Percentiles rank a stretch among this genome's conserved stretches.
These are phyloP conservation scores for Pterocles gutturalis DNA, from an alignment of 2,113 vertebrate genomes.

Conservation along the genomic window DNA sequence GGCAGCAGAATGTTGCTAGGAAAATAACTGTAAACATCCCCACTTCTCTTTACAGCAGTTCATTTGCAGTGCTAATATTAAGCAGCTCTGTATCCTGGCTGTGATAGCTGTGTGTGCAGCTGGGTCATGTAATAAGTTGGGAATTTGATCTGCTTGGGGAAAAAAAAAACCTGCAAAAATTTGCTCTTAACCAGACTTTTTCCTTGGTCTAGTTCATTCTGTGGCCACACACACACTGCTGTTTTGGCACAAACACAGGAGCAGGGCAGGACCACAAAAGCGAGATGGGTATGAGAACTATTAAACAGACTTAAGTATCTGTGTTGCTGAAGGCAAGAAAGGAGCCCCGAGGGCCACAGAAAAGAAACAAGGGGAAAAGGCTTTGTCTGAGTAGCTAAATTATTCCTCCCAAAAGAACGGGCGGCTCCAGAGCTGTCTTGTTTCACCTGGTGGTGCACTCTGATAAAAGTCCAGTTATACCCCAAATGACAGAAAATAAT, in stretches of 20 bases:
- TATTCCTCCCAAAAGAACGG: accelerated
- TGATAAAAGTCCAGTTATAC: not conserved
- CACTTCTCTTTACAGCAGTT: not conserved
- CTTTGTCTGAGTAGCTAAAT: not conserved
- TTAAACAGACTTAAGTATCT: not conserved
- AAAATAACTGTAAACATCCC: not conserved
- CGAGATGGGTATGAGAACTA: not conserved
- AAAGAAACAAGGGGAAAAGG: not conserved
- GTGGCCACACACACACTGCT: constrained; percentile 36
- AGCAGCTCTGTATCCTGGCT: not conserved
- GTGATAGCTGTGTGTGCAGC: not conserved
- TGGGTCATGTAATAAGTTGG: not conserved
- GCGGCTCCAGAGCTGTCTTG: not conserved
- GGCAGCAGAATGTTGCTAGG: not conserved
- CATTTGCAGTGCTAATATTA: not conserved
- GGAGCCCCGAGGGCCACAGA: not conserved
- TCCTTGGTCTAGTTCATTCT: not conserved
- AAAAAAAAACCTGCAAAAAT: not conserved
- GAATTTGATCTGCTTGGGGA: not conserved
- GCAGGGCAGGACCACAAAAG: not conserved
- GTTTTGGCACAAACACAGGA: not conserved
- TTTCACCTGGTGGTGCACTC: not conserved
- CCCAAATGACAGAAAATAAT: not conserved
- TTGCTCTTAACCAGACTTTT: not conserved
- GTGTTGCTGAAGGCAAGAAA: not conserved